These are phyloP conservation scores for Oryzias dopingdopingensis DNA, from an alignment of 2,797 vertebrate genomes.

Conservation along the genomic window DNA sequence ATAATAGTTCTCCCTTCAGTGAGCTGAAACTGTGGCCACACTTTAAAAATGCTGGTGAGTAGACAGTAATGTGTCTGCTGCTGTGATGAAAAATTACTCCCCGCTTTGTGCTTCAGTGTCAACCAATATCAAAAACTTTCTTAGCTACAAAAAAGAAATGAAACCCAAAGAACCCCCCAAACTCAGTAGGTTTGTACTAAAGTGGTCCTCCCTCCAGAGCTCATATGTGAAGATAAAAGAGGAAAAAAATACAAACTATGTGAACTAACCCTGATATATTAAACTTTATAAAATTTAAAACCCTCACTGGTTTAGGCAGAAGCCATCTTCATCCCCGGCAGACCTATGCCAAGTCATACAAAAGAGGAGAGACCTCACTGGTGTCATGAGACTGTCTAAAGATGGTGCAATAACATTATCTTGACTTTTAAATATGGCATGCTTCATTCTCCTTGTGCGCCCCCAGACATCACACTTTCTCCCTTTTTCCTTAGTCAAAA, in stretches of 20 bases:
- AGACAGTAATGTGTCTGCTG: constrained; percentile 52
- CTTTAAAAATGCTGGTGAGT: constrained; percentile 32
- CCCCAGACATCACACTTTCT: constrained; percentile 27
- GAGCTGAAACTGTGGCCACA: constrained; percentile 37
- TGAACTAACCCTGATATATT: constrained; percentile 58
- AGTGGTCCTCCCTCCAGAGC: constrained; percentile 29
- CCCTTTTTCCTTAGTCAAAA: constrained; percentile 38
- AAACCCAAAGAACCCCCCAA: constrained; percentile 23
- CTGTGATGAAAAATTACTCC: constrained; percentile 44
- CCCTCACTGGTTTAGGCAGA: constrained; percentile 54
- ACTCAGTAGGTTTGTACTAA: constrained; percentile 28
- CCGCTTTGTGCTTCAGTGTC: constrained; percentile 66
- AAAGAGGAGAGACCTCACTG: constrained; percentile 54
- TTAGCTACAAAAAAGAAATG: constrained; percentile 48
- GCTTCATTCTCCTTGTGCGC: constrained; percentile 52
- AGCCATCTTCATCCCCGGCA: constrained; percentile 37
- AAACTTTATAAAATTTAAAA: constrained; percentile 65
- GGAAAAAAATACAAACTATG: constrained; percentile 34
- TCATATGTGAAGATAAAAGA: constrained; percentile 38
- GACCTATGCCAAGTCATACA: constrained; percentile 66
- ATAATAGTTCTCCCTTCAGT: constrained; percentile 53
- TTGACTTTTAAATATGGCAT: constrained; percentile 49
- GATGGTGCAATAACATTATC: constrained; percentile 35
- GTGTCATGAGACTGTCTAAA: constrained; percentile 31
- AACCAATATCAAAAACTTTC: constrained; percentile 49